Evolutionary conservation across 2,888 invertebrate species (phyloP), one percentile per base, ranked within the genome.

Genomic region (Drosophila histrio): DNA sequence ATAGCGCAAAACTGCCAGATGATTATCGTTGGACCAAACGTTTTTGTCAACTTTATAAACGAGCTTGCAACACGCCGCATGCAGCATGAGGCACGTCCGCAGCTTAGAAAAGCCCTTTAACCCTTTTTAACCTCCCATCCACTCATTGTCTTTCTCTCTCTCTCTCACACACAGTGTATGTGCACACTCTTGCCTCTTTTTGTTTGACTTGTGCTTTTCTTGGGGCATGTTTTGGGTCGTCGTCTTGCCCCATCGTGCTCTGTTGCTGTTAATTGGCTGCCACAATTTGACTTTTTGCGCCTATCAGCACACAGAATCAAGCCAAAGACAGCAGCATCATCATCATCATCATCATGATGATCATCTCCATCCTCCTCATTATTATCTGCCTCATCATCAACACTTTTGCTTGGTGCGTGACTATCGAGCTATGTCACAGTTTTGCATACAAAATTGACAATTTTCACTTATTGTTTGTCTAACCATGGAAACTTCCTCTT

Each of bases 41-140:
- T 75, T 88, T 87, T 87, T 83, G 88, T 87, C 83, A 83, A 83
- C 86, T 83, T 85, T 82, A 83, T 83, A 83, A 87, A 87, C 79
- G 86, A 84, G 85, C 87, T 83, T 68, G 59, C 68, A 58, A 63
- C 63, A 68, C 47, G 58, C 59, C 36, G 60, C 49, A 50, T 72
- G 69, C 53, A 44, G 70, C 62, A 66, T 57, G 70, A 47, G 74
- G 82, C 80, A 86, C 83, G 82, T 81, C 52, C 74, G 43, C 60
- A 72, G 54, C 59, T 34, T 58, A 24, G 50, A 58, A 49, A 43
- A 22, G 36, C 26, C 41, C 52, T 56, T 64, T 67, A 78, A 60
- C 63, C 63, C 76, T 69, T 75, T 52, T 71, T 63, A 62, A 30
- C 47, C 50, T n/a, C 26, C 43, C 32, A 15, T 21, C 22, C 47